Conservation (phyloP, 2,113 vertebrate species). For the Camelus dromedarius region DNA sequence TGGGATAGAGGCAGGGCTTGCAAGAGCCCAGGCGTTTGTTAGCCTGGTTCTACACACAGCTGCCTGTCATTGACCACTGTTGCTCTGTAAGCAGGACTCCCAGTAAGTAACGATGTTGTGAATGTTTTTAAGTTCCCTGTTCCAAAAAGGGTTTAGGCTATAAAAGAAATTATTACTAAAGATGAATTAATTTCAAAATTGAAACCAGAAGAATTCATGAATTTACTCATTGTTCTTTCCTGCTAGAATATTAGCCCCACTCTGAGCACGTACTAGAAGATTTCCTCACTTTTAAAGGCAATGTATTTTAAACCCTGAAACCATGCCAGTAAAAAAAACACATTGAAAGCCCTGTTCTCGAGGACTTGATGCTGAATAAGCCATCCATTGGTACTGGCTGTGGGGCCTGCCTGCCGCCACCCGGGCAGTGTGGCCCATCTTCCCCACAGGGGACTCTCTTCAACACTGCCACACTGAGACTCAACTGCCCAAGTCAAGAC, state of each 20-base stretch:
- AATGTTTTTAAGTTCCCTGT: background rate
- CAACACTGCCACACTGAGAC: background rate
- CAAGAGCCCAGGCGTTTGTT: background rate
- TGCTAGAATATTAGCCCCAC: background rate
- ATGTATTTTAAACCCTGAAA: background rate
- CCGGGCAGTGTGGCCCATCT: background rate
- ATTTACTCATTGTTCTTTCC: background rate
- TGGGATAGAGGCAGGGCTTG: background rate
- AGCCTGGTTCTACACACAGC: background rate
- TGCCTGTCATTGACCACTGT: background rate
- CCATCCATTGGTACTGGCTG: background rate
- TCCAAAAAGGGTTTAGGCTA: background rate
- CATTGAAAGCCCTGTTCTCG: background rate
- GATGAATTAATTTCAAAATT: background rate
- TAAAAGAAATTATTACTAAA: background rate
- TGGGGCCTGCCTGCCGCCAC: background rate
- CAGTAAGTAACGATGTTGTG: background rate
- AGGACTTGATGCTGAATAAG: background rate
- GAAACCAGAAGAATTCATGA: background rate
- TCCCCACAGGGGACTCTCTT: rapidly evolving
- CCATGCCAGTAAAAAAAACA: background rate
- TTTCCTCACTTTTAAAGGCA: background rate
- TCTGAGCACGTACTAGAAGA: background rate
- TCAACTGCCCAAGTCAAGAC: rapidly evolving
- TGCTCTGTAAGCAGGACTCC: background rate